These are phyloP conservation scores for Ricordea florida DNA, from an alignment of 92 coral and sea anemone species.

Conservation along the genomic window DNA sequence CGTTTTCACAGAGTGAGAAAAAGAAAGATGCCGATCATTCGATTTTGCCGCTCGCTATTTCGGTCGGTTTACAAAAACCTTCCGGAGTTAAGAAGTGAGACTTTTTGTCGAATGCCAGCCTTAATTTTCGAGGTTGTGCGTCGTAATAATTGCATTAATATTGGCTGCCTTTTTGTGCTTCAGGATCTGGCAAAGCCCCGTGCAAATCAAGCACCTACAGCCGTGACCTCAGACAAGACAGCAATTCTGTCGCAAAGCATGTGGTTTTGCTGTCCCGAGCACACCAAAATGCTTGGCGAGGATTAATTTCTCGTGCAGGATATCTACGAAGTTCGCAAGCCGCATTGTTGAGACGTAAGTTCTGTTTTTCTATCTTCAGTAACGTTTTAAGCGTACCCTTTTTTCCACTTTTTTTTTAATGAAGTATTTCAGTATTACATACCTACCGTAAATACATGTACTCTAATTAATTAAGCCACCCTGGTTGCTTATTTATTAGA, in stretches of 20 bases:
- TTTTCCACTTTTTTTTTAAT: not conserved
- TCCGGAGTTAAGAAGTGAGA: conserved; percentile 19
- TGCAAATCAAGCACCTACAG: too few species aligned
- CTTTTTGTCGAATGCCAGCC: not conserved
- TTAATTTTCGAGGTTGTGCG: too few species aligned
- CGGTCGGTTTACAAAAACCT: conserved; percentile 4
- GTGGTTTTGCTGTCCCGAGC: not conserved
- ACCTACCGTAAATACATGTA: too few species aligned
- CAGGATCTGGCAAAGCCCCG: too few species aligned
- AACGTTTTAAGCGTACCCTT: not conserved
- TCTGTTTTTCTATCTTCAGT: not conserved
- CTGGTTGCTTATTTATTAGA: too few species aligned
- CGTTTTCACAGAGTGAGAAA: not conserved
- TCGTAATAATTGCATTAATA: too few species aligned
- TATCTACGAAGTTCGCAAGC: not conserved
- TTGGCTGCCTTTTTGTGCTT: too few species aligned
- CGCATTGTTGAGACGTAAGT: conserved; percentile 24
- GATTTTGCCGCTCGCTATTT: conserved; percentile 19
- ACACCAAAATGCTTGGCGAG: not conserved
- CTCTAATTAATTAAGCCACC: too few species aligned
- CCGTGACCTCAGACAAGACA: too few species aligned
- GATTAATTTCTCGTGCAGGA: conserved; percentile 13
- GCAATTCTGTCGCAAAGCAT: not conserved
- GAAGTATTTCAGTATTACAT: too few species aligned
- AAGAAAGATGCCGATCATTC: conserved; percentile 19